phyloP scores from a whole-genome alignment of 2,888 invertebrate species.

The Melieria picta region DNA sequence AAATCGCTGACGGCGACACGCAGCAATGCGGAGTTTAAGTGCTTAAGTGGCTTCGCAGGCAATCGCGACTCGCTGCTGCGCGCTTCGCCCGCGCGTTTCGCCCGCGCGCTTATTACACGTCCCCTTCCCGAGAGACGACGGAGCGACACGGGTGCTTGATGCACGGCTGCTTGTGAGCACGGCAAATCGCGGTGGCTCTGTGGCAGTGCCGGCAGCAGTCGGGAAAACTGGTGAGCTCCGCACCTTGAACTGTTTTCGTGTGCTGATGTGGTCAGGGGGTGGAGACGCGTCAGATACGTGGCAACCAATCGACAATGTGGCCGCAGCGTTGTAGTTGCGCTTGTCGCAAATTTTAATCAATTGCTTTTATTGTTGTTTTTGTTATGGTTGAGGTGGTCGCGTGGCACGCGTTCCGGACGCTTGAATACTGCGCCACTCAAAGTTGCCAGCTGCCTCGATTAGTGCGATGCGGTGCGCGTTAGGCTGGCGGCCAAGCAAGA shows the following conservation, averaged over 20 bases:
- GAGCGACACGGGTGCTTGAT: too few species aligned
- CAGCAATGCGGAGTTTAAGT: conserved; percentile 30
- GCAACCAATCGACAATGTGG: neutral
- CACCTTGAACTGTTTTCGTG: neutral
- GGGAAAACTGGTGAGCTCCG: neutral
- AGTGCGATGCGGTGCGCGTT: too few species aligned
- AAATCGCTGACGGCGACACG: conserved; percentile 48
- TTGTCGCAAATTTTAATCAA: conserved; percentile 23
- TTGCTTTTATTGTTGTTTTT: neutral
- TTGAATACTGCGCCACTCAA: neutral
- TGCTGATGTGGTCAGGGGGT: neutral
- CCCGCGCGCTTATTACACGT: too few species aligned
- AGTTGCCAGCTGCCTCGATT: too few species aligned
- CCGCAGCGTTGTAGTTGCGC: conserved; percentile 4
- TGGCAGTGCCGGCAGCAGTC: too few species aligned
- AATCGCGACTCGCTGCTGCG: too few species aligned
- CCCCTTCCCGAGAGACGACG: too few species aligned
- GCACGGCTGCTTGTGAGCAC: too few species aligned
- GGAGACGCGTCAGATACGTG: neutral
- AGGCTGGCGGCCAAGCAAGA: neutral
- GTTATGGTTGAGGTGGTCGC: neutral
- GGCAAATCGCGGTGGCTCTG: too few species aligned
- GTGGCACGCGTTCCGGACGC: neutral
- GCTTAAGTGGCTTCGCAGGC: conserved; percentile 10
- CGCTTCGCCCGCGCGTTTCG: too few species aligned